These are phyloP conservation scores for Doryteuthis pealeii DNA, from an alignment of 1,140 invertebrate genomes.

Conservation along the genomic window DNA sequence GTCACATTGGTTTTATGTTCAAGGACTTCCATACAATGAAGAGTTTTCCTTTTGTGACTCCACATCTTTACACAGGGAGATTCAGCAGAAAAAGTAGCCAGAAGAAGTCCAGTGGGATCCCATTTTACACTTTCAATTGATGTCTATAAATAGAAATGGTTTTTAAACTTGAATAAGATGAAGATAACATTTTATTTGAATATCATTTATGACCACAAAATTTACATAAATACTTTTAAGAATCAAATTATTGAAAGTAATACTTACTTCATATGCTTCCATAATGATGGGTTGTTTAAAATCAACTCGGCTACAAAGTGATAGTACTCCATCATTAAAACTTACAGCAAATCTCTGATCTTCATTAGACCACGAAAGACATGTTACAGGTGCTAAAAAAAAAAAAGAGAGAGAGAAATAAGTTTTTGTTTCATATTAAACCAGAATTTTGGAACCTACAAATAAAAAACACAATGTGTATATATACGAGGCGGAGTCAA, in stretches of 20 bases:
- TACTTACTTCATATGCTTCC: conserved; percentile 62
- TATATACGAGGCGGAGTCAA: too few species aligned
- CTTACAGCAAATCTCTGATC: conserved; percentile 65
- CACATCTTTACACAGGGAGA: conserved; percentile 62
- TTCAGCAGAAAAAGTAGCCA: conserved; percentile 63
- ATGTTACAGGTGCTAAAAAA: conserved; percentile 63
- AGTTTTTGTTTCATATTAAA: too few species aligned
- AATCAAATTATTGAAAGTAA: background rate
- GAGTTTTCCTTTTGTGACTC: conserved; percentile 47
- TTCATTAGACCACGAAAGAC: conserved; percentile 65
- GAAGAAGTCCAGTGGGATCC: conserved; percentile 62
- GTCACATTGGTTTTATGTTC: conserved; percentile 33
- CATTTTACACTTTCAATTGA: conserved; percentile 61
- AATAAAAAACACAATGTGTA: too few species aligned
- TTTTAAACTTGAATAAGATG: too few species aligned
- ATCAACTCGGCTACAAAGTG: conserved; percentile 59
- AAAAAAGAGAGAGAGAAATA: conserved; percentile 12
- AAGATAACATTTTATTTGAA: too few species aligned
- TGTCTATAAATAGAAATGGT: conserved; percentile 36
- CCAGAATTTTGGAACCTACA: too few species aligned
- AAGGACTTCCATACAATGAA: conserved; percentile 32
- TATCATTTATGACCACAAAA: background rate
- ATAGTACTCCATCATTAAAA: conserved; percentile 66
- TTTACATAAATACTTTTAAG: background rate
- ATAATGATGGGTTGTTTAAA: conserved; percentile 57